A percentile compares a stretch with the other conserved stretches of the same genome.
Evolutionary conservation across 1,140 invertebrate species (phyloP).

Genomic region (Aethina tumida): DNA sequence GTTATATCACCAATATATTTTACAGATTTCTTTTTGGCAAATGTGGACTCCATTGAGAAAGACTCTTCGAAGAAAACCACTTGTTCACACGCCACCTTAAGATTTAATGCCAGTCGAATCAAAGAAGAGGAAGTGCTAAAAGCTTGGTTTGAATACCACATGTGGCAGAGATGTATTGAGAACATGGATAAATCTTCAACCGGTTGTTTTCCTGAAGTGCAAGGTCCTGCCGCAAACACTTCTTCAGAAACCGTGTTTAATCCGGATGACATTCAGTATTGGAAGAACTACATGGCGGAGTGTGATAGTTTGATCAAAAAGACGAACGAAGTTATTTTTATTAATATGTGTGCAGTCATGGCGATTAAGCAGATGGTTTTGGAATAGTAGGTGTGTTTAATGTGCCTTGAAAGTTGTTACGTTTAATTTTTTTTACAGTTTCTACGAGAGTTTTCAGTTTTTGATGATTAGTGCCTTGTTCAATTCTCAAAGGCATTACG

Average conservation of each 20-base stretch:
- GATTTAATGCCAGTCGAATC: too few species aligned
- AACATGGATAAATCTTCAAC: conserved; percentile 4
- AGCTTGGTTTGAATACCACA: conserved; percentile 10
- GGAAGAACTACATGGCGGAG: neutral
- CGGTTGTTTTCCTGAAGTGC: conserved; percentile 6
- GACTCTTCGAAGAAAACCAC: too few species aligned
- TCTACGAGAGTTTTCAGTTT: conserved; percentile 19
- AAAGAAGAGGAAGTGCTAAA: conserved; percentile 9
- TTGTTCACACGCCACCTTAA: too few species aligned
- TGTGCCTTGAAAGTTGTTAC: too few species aligned
- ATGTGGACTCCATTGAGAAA: too few species aligned
- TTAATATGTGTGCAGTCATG: conserved; percentile 8
- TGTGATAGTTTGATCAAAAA: neutral
- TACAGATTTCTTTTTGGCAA: too few species aligned
- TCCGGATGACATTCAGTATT: neutral
- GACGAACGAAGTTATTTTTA: conserved; percentile 6
- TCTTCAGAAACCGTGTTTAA: neutral
- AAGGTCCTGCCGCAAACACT: neutral
- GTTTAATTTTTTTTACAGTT: too few species aligned
- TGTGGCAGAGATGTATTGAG: conserved; percentile 12
- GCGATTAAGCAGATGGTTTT: conserved; percentile 11
- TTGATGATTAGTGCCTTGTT: conserved; percentile 11
- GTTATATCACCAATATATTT: too few species aligned
- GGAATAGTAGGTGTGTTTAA: too few species aligned
- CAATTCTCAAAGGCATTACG: conserved; percentile 16